A percentile compares a stretch with the other conserved stretches of the same genome.
Conservation (phyloP, 2,888 invertebrate genomes). For the Panopea generosa region DNA sequence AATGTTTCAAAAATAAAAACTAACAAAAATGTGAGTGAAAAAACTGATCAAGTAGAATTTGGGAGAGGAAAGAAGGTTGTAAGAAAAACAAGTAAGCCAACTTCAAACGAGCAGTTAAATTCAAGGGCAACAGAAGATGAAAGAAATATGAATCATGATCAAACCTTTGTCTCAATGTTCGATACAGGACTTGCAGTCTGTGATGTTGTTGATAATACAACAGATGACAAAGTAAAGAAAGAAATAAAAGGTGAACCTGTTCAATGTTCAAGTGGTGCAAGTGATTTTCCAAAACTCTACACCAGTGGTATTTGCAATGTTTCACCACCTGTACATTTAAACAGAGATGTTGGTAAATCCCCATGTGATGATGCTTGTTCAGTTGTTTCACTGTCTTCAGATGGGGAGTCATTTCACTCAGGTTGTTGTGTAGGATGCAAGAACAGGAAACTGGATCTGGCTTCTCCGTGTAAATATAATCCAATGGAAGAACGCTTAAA, state of each 20-base stretch:
- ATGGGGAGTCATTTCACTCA: conserved; percentile 63
- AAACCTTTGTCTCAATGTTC: not conserved
- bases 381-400: conserved; percentile 67
- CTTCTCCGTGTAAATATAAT: not conserved
- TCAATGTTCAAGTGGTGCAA: not conserved
- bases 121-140: too few species aligned
- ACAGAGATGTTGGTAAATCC: too few species aligned
- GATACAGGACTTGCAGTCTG: not conserved
- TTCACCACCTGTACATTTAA: too few species aligned
- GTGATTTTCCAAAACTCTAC: too few species aligned
- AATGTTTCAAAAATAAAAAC: not conserved
- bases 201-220: not conserved
- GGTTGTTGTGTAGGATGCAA: conserved; percentile 52
- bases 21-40: too few species aligned
- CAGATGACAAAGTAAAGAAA: not conserved
- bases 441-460: conserved; percentile 14
- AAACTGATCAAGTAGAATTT: too few species aligned
- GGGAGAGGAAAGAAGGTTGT: not conserved
- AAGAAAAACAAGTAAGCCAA: not conserved
- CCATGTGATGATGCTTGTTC: conserved; percentile 68
- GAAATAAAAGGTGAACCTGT: not conserved
- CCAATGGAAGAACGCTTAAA: not conserved
- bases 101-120: not conserved
- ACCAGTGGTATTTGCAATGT: too few species aligned
- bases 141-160: not conserved